Conservation (phyloP, 2,888 invertebrate genomes). For the Adela reaumurella region DNA sequence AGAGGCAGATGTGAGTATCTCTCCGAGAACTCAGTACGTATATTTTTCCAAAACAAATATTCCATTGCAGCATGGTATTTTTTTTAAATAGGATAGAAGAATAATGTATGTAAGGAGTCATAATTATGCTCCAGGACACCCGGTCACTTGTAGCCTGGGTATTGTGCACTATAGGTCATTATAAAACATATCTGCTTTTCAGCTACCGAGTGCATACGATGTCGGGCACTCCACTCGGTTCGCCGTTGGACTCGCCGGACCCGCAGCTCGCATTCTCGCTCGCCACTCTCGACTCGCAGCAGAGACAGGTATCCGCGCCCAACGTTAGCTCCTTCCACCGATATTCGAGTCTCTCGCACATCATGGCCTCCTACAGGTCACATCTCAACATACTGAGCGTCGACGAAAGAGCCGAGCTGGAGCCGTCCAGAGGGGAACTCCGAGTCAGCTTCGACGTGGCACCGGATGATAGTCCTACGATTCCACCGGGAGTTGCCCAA, state of each 20-base stretch:
- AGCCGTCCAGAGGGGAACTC: constrained; percentile 26
- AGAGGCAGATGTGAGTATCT: constrained; percentile 75
- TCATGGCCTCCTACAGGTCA: constrained; percentile 48
- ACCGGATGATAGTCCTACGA: constrained; percentile 22
- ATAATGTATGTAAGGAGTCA: too few species aligned
- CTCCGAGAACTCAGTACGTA: too few species aligned
- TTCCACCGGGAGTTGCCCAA: constrained; percentile 30
- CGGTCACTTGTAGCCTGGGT: not conserved
- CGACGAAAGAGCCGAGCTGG: constrained; percentile 35
- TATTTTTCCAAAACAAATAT: not conserved
- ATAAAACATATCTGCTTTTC: too few species aligned
- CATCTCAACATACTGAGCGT: constrained; percentile 44
- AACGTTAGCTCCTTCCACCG: constrained; percentile 35
- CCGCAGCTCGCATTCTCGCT: constrained; percentile 63
- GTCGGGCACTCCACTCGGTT: constrained; percentile 74
- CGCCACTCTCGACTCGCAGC: constrained; percentile 55
- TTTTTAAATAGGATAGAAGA: too few species aligned
- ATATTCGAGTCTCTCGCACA: constrained; percentile 42
- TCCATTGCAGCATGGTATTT: too few species aligned
- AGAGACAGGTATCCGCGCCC: constrained; percentile 62
- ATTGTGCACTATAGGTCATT: not conserved
- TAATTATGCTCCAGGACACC: not conserved
- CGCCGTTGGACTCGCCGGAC: constrained; percentile 81
- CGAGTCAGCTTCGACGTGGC: constrained; percentile 45
- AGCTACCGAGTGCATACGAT: constrained; percentile 83